Evolutionary conservation across 2,888 invertebrate genomes (phyloP).

Genomic region (Dynastes hyllus): DNA sequence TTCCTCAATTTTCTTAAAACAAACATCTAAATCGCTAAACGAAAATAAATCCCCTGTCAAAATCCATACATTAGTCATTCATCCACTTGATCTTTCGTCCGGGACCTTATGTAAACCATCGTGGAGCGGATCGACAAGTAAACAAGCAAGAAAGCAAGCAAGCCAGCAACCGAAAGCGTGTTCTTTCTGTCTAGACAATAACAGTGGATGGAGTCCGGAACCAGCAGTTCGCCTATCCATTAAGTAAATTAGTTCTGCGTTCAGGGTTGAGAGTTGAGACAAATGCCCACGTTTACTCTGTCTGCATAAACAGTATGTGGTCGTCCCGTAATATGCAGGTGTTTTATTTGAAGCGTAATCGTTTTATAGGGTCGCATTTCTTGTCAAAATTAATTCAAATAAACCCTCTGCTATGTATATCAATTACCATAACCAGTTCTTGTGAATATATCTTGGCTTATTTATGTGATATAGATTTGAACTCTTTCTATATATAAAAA

Average conservation of each 20-base stretch:
- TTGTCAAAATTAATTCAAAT: too few species aligned
- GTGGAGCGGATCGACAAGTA: conserved; percentile 18
- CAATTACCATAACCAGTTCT: too few species aligned
- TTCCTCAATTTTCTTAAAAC: conserved; percentile 21
- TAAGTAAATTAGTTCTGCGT: conserved; percentile 39
- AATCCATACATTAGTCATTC: conserved; percentile 39
- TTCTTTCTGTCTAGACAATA: conserved; percentile 43
- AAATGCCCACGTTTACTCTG: conserved; percentile 33
- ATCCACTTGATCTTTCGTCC: conserved; percentile 32
- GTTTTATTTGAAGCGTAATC: conserved; percentile 1
- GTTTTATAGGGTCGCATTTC: too few species aligned
- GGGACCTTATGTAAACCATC: conserved; percentile 39
- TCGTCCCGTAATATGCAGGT: conserved; percentile 18
- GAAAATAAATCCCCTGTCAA: conserved; percentile 31
- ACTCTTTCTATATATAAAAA: too few species aligned
- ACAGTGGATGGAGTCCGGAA: conserved; percentile 36
- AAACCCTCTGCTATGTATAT: too few species aligned
- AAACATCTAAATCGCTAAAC: conserved; percentile 18
- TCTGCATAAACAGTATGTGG: conserved; percentile 28
- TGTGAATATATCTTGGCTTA: too few species aligned
- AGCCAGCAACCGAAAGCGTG: conserved; percentile 9
- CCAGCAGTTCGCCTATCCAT: conserved; percentile 45
- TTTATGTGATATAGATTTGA: too few species aligned
- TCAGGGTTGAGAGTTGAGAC: conserved; percentile 36
- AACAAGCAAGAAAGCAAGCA: conserved; percentile 31